Conservation (phyloP, 1,140 invertebrate genomes). For the Bathynomus jamesi region DNA sequence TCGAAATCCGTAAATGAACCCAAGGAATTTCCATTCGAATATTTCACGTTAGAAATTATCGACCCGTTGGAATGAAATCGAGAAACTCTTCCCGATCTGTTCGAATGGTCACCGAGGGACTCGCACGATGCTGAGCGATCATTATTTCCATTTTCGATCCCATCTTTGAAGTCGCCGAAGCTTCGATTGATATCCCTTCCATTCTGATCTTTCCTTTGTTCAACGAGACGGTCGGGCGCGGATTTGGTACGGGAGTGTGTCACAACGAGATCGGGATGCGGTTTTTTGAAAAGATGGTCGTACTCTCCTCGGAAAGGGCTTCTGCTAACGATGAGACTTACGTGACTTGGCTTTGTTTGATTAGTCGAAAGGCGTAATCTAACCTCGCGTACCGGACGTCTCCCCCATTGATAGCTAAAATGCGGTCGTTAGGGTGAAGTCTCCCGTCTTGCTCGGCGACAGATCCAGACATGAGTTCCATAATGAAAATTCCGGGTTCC, state of each 20-base stretch:
- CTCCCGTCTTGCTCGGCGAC: slow-evolving; percentile 52
- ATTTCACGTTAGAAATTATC: not conserved
- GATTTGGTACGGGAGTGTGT: slow-evolving; percentile 40
- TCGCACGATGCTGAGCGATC: not conserved
- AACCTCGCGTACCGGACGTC: slow-evolving; percentile 46
- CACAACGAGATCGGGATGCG: slow-evolving; percentile 32
- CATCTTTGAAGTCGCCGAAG: slow-evolving; percentile 23
- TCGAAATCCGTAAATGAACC: slow-evolving; percentile 14
- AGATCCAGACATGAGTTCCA: slow-evolving; percentile 47
- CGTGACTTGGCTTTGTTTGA: slow-evolving; percentile 43
- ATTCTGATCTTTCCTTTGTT: not conserved
- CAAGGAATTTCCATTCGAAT: not conserved
- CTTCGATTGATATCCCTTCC: slow-evolving; percentile 17
- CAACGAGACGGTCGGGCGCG: slow-evolving; percentile 36
- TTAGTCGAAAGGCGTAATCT: slow-evolving; percentile 47
- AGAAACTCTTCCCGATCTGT: not conserved
- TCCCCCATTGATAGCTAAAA: slow-evolving; percentile 49
- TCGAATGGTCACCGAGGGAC: not conserved
- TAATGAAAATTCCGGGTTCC: slow-evolving; percentile 47
- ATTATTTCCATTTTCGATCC: slow-evolving; percentile 6
- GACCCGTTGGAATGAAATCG: not conserved
- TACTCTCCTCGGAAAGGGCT: slow-evolving; percentile 12
- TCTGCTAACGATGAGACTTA: slow-evolving; percentile 47
- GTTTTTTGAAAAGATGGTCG: slow-evolving; percentile 30
- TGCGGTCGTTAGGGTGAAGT: slow-evolving; percentile 53